Evolutionary conservation across 2,113 vertebrate species (phyloP).

Genomic region (Xiphias gladius): DNA sequence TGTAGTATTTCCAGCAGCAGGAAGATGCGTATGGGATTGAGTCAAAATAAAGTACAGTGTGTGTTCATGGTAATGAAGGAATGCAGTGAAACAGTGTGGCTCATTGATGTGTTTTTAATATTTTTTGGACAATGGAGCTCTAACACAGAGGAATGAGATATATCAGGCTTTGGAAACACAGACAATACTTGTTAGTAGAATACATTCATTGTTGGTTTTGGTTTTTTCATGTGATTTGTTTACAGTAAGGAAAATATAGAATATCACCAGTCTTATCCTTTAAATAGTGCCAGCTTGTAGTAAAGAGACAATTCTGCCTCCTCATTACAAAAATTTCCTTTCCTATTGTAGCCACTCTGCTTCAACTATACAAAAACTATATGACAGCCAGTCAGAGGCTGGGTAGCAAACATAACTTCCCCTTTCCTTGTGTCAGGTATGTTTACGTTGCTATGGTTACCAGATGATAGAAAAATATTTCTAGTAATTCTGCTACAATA

Average conservation of each 20-base stretch:
- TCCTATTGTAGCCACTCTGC: neutral
- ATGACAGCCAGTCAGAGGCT: neutral
- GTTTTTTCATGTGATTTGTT: neutral
- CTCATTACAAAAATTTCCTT: neutral
- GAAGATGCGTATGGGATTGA: too few species aligned
- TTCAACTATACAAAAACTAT: neutral
- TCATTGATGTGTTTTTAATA: too few species aligned
- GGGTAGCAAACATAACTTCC: constrained; percentile 3
- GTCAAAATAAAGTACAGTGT: too few species aligned
- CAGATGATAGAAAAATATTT: constrained; percentile 5
- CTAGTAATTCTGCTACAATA: neutral
- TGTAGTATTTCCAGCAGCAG: too few species aligned
- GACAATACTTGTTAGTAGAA: too few species aligned
- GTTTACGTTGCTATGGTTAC: constrained; percentile 41
- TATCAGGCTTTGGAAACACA: too few species aligned
- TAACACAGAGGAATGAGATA: too few species aligned
- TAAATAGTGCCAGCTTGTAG: neutral
- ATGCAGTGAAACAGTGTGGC: too few species aligned
- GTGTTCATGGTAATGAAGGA: too few species aligned
- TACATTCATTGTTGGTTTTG: too few species aligned
- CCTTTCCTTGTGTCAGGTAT: constrained; percentile 5
- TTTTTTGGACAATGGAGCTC: too few species aligned
- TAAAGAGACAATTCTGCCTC: neutral
- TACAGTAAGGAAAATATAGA: neutral
- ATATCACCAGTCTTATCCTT: neutral